These are phyloP conservation scores for Babyrousa celebensis DNA, from an alignment of 2,797 vertebrate genomes.

Conservation along the genomic window DNA sequence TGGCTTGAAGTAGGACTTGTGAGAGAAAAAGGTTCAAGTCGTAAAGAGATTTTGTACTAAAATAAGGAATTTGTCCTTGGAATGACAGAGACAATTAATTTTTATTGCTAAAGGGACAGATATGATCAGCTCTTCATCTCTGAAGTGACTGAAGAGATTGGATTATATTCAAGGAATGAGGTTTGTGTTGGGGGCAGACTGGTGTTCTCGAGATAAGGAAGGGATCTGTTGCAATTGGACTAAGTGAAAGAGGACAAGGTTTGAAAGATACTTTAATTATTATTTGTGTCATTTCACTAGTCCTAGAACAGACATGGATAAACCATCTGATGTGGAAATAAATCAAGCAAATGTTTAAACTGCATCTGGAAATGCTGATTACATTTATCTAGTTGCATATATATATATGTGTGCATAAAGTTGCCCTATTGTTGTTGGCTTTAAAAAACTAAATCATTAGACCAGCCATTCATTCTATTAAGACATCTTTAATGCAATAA, in stretches of 20 bases:
- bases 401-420: neutral
- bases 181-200: neutral
- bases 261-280: constrained; percentile 67
- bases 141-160: neutral
- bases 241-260: neutral
- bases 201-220: neutral
- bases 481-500: constrained; percentile 59
- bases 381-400: constrained; percentile 67
- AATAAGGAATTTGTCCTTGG: constrained; percentile 23
- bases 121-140: constrained; percentile 6
- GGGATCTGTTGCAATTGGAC: constrained; percentile 17
- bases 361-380: constrained; percentile 66
- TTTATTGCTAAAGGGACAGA: constrained; percentile 30
- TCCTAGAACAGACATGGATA: constrained; percentile 67
- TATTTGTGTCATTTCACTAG: constrained; percentile 73
- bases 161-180: constrained; percentile 4
- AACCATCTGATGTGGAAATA: constrained; percentile 82
- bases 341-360: constrained; percentile 83
- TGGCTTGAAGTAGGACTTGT: neutral
- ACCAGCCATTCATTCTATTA: constrained; percentile 53
- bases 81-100: constrained; percentile 41
- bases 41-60: neutral
- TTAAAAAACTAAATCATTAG: constrained; percentile 9
- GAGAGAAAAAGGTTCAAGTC: neutral
- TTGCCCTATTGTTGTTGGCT: neutral